Evolutionary conservation across 2,888 invertebrate species (phyloP).

Genomic region (Metellina segmentata): DNA sequence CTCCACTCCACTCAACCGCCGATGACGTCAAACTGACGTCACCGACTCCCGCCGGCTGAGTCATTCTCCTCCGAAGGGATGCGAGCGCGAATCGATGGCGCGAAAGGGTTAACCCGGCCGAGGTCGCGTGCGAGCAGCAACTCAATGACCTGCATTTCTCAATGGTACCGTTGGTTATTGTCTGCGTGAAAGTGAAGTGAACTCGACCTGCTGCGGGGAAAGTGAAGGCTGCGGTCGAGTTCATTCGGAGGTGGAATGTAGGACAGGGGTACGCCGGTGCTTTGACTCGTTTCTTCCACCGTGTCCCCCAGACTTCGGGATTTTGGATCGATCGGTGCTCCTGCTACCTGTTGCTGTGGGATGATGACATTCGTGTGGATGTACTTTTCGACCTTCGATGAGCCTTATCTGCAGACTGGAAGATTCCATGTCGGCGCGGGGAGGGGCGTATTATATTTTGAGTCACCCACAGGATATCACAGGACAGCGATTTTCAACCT

Average conservation of each 20-base stretch:
- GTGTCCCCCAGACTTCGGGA: neutral
- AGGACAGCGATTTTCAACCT: too few species aligned
- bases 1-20: neutral
- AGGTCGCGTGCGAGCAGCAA: neutral
- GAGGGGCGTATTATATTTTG: neutral
- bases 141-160: constrained; percentile 24
- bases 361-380: neutral
- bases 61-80: constrained; percentile 19
- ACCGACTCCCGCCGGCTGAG: constrained; percentile 8
- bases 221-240: constrained; percentile 31
- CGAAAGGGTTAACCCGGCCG: constrained; percentile 11
- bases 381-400: neutral
- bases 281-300: neutral
- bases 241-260: constrained; percentile 18
- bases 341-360: neutral
- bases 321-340: constrained; percentile 20
- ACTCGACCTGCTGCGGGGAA: neutral
- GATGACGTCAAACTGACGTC: constrained; percentile 57
- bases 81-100: neutral
- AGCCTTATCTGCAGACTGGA: neutral
- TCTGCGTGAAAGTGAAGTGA: constrained; percentile 2
- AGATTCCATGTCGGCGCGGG: neutral
- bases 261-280: neutral
- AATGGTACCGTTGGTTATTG: neutral
- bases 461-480: too few species aligned